A percentile compares a stretch with the other conserved stretches of the same genome.
phyloP scores from a whole-genome alignment of 2,888 invertebrate species.

The Chrysomela aeneicollis region DNA sequence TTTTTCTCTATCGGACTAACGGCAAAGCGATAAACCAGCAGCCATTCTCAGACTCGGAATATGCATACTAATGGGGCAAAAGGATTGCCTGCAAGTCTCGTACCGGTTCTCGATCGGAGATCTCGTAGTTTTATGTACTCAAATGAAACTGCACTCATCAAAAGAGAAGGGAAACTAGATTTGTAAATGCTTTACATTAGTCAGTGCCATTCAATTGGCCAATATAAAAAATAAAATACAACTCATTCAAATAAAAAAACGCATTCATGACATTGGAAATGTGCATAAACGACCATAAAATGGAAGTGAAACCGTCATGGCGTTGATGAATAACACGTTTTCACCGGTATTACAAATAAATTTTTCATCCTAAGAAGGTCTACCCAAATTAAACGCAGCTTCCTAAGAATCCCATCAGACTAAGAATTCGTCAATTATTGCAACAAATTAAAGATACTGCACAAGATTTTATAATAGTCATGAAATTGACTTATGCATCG shows the following conservation, averaged over 20 bases:
- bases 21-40: conserved; percentile 7
- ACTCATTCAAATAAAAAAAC: conserved; percentile 19
- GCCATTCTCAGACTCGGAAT: conserved; percentile 11
- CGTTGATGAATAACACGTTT: not conserved
- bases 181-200: conserved; percentile 24
- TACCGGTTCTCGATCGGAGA: conserved; percentile 13
- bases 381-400: too few relatives aligned
- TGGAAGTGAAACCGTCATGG: not conserved
- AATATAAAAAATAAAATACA: conserved; percentile 21
- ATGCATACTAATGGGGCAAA: conserved; percentile 18
- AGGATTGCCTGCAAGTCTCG: conserved; percentile 18
- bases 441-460: not conserved
- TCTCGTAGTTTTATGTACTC: not conserved
- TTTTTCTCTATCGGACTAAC: conserved; percentile 15
- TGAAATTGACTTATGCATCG: not conserved
- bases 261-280: not conserved
- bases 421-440: too few relatives aligned
- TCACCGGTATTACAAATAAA: not conserved
- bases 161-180: conserved; percentile 4
- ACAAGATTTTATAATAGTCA: not conserved
- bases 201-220: conserved; percentile 18
- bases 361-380: too few relatives aligned
- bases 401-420: too few relatives aligned
- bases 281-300: not conserved
- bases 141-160: conserved; percentile 10